Evolutionary conservation across 2,113 vertebrate species (phyloP).

Genomic region (Apodemus speciosus): DNA sequence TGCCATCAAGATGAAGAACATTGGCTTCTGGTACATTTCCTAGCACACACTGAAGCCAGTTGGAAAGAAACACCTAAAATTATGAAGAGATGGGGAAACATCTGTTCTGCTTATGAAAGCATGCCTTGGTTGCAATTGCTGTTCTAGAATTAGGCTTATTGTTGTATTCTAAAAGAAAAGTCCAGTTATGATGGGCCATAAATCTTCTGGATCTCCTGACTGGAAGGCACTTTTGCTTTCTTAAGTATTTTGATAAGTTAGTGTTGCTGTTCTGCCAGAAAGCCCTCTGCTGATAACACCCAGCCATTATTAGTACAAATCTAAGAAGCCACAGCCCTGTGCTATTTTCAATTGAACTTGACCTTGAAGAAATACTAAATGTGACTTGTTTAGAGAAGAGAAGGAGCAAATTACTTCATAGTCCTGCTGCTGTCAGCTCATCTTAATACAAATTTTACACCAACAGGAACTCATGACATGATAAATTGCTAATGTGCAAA

Average conservation of each 20-base stretch:
- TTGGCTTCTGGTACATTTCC: neutral
- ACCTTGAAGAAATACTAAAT: conserved; percentile 66
- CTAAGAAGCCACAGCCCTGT: conserved; percentile 37
- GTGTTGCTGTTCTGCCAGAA: conserved; percentile 56
- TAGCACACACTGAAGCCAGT: conserved; percentile 1
- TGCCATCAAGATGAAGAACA: neutral
- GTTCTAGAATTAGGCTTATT: neutral
- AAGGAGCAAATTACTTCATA: conserved; percentile 48
- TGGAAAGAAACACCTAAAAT: conserved; percentile 32
- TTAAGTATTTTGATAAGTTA: conserved; percentile 67
- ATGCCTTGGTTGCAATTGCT: neutral
- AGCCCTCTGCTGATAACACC: conserved; percentile 44
- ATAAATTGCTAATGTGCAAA: conserved; percentile 69
- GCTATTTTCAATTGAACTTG: conserved; percentile 58
- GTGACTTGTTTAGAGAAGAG: conserved; percentile 28
- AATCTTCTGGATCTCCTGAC: conserved; percentile 50
- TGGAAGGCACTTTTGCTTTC: conserved; percentile 61
- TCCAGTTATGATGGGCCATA: conserved; percentile 8
- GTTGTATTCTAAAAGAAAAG: conserved; percentile 44
- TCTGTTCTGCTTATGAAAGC: neutral
- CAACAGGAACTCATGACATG: conserved; percentile 62
- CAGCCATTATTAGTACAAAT: conserved; percentile 69
- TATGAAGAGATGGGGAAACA: conserved; percentile 8
- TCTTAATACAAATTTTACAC: conserved; percentile 68
- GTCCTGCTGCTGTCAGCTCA: conserved; percentile 50